These are phyloP conservation scores for Bombycilla garrulus DNA, from an alignment of 2,113 vertebrate genomes.

Conservation along the genomic window DNA sequence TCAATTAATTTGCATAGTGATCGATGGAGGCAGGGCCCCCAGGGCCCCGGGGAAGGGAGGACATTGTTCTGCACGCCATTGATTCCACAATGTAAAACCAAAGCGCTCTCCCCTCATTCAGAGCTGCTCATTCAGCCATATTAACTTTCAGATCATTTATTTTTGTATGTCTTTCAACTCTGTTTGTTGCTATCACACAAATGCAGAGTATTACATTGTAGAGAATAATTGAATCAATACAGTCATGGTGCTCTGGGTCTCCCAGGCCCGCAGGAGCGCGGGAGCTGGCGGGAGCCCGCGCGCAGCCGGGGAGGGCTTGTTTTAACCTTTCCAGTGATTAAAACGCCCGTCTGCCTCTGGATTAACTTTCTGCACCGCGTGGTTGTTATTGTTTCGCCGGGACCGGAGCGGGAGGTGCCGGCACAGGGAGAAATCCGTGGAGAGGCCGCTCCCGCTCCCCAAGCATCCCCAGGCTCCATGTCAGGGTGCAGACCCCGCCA, in stretches of 20 bases:
- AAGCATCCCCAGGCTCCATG: not conserved
- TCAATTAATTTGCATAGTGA: constrained; percentile 80
- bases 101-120: constrained; percentile 71
- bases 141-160: constrained; percentile 82
- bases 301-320: not conserved
- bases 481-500: not conserved
- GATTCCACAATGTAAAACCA: constrained; percentile 76
- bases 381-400: not conserved
- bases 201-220: constrained; percentile 77
- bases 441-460: not conserved
- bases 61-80: constrained; percentile 76
- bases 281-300: not conserved
- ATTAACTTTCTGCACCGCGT: not conserved
- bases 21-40: constrained; percentile 67
- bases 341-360: not conserved
- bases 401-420: not conserved
- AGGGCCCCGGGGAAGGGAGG: constrained; percentile 67
- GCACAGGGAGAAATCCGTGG: rapidly evolving
- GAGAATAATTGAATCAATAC: constrained; percentile 79
- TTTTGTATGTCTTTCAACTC: constrained; percentile 81
- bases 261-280: constrained; percentile 14
- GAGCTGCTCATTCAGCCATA: constrained; percentile 79
- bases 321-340: constrained; percentile 48
- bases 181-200: constrained; percentile 81
- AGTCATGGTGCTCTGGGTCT: constrained; percentile 59